Conservation (phyloP, 1,140 invertebrate species). For the Solen grandis region DNA sequence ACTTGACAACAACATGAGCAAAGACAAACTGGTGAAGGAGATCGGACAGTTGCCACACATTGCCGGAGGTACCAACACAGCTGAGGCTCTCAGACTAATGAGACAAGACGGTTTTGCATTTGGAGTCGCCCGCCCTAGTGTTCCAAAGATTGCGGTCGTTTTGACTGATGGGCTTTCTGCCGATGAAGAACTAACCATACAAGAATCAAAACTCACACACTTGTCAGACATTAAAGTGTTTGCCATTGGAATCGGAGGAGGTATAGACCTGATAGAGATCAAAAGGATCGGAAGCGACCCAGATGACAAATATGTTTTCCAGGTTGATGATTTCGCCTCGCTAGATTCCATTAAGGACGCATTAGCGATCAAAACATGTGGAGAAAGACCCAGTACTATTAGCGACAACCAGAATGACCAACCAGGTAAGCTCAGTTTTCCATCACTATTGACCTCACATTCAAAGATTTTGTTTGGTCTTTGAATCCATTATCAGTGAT, state of each 20-base stretch:
- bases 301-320: slow-evolving; percentile 61
- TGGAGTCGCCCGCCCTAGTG: slow-evolving; percentile 43
- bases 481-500: no score
- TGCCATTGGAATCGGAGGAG: slow-evolving; percentile 68
- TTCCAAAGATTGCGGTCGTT: slow-evolving; percentile 65
- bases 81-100: slow-evolving; percentile 60
- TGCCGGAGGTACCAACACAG: slow-evolving; percentile 66
- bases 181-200: slow-evolving; percentile 51
- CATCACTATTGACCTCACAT: no score
- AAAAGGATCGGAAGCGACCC: slow-evolving; percentile 63
- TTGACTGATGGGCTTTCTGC: slow-evolving; percentile 74
- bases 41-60: slow-evolving; percentile 56
- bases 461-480: no score
- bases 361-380: slow-evolving; percentile 68
- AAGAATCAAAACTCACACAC: slow-evolving; percentile 59
- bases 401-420: slow-evolving; percentile 21
- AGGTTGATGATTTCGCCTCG: slow-evolving; percentile 64
- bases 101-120: slow-evolving; percentile 53
- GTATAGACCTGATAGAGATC: slow-evolving; percentile 63
- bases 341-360: slow-evolving; percentile 70
- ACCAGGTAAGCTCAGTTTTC: slow-evolving; percentile 53
- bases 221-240: slow-evolving; percentile 64
- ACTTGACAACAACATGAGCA: slow-evolving; percentile 49
- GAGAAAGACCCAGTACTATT: slow-evolving; percentile 38
- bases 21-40: slow-evolving; percentile 23